A percentile compares a stretch with the other conserved stretches of the same genome.
phyloP scores from a whole-genome alignment of 2,113 vertebrate species.

The Epinephelus lanceolatus region DNA sequence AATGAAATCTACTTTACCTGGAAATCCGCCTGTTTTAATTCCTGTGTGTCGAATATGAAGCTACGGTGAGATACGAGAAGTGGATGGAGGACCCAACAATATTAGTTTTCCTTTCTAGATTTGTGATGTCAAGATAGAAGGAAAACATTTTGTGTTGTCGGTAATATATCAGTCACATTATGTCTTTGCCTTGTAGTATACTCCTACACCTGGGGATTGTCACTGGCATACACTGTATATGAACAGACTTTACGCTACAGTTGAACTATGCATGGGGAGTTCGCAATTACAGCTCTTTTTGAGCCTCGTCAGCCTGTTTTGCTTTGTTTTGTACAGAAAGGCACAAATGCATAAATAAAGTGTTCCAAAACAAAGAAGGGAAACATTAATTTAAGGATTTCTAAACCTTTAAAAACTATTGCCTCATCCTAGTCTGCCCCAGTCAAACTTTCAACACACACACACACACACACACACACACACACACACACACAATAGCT shows the following conservation, averaged over 20 bases:
- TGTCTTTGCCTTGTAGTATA: not conserved
- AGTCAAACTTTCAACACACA: slow-evolving; percentile 17
- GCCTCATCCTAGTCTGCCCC: slow-evolving; percentile 20
- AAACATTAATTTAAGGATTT: slow-evolving; percentile 23
- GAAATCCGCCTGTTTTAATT: not conserved
- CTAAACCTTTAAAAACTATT: slow-evolving; percentile 11
- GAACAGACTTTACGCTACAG: not conserved
- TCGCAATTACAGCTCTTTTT: not conserved
- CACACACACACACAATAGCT: slow-evolving; percentile 1
- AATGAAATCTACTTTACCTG: not conserved
- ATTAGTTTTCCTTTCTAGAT: not conserved
- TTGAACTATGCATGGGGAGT: not conserved
- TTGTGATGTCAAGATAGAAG: not conserved
- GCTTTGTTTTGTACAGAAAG: not conserved
- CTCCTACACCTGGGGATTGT: not conserved
- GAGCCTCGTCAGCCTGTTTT: too few relatives aligned
- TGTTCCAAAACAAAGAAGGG: not conserved
- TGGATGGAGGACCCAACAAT: not conserved
- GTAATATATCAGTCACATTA: not conserved
- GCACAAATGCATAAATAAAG: not conserved
- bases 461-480: slow-evolving; percentile 14
- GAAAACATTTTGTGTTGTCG: not conserved
- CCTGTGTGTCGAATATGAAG: not conserved
- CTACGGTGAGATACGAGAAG: not conserved
- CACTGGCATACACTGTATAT: not conserved